phyloP scores from a whole-genome alignment of 2,797 vertebrate genomes.

The Hylomyscus alleni region DNA sequence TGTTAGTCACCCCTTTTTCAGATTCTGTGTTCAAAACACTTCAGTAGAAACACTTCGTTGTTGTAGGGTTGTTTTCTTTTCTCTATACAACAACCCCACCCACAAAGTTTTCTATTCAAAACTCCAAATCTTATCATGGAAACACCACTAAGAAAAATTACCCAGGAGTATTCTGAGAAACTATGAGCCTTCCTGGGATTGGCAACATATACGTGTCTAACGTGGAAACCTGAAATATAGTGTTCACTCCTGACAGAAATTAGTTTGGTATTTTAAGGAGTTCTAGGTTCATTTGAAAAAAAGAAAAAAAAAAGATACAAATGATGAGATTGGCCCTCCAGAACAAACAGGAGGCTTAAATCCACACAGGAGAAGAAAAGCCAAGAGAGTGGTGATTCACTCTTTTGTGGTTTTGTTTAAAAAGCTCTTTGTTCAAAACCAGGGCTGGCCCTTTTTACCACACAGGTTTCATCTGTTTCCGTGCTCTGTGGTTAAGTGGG shows the following conservation, averaged over 20 bases:
- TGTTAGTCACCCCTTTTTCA: not conserved
- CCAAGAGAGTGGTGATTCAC: slow-evolving; percentile 10
- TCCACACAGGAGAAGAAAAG: slow-evolving; percentile 27
- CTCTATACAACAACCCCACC: not conserved
- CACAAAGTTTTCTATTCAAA: slow-evolving; percentile 28
- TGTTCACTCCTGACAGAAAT: slow-evolving; percentile 10
- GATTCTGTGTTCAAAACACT: slow-evolving; percentile 28
- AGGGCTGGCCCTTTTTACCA: slow-evolving; percentile 13
- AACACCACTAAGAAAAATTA: not conserved
- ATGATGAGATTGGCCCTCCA: not conserved
- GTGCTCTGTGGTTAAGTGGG: not conserved
- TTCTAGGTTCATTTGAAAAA: slow-evolving; percentile 9
- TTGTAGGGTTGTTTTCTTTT: not conserved
- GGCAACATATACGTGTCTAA: not conserved
- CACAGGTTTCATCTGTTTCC: slow-evolving; percentile 45
- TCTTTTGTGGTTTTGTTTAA: slow-evolving; percentile 31
- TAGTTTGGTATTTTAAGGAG: not conserved
- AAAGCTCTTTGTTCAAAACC: slow-evolving; percentile 50
- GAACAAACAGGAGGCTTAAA: slow-evolving; percentile 42
- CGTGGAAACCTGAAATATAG: not conserved
- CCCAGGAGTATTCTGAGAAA: not conserved
- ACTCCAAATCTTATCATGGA: not conserved
- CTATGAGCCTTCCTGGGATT: accelerated
- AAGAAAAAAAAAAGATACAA: not conserved
- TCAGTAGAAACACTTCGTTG: slow-evolving; percentile 22